These are phyloP conservation scores for Drosophila paramelanica DNA, from an alignment of 2,888 invertebrate genomes.

Conservation along the genomic window DNA sequence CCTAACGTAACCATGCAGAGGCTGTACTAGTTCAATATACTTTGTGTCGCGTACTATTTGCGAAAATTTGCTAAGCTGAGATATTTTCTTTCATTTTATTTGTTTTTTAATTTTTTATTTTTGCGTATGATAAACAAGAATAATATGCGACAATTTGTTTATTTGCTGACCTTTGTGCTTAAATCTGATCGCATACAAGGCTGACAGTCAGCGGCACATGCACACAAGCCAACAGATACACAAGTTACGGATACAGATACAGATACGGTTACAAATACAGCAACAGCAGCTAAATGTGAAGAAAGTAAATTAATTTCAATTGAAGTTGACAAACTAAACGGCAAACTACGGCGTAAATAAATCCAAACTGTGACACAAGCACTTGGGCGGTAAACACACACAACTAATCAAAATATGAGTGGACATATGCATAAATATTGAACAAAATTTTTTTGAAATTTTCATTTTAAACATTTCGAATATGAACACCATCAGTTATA, in stretches of 20 bases:
- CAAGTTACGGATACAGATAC: conserved; percentile 26
- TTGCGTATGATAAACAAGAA: conserved; percentile 48
- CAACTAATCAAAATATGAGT: conserved; percentile 41
- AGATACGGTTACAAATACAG: conserved; percentile 14
- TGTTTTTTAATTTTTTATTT: conserved; percentile 4
- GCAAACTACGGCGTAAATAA: conserved; percentile 77
- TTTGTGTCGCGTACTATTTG: conserved; percentile 18
- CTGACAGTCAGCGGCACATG: conserved; percentile 67
- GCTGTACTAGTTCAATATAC: conserved; percentile 21
- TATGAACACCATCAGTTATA: background rate
- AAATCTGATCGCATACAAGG: conserved; percentile 84
- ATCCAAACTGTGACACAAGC: conserved; percentile 59
- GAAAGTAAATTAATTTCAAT: conserved; percentile 82
- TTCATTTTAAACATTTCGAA: background rate
- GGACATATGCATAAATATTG: conserved; percentile 6
- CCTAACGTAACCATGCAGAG: background rate
- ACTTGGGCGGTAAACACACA: conserved; percentile 51
- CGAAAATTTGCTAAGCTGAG: conserved; percentile 31
- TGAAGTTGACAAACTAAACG: conserved; percentile 77
- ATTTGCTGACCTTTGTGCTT: conserved; percentile 82
- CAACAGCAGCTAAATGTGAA: conserved; percentile 57
- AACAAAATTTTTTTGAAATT: background rate
- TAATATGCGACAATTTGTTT: conserved; percentile 74
- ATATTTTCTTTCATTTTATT: conserved; percentile 6
- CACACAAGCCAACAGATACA: conserved; percentile 26